phyloP scores from a whole-genome alignment of 2,113 vertebrate species.

The Plecotus auritus region DNA sequence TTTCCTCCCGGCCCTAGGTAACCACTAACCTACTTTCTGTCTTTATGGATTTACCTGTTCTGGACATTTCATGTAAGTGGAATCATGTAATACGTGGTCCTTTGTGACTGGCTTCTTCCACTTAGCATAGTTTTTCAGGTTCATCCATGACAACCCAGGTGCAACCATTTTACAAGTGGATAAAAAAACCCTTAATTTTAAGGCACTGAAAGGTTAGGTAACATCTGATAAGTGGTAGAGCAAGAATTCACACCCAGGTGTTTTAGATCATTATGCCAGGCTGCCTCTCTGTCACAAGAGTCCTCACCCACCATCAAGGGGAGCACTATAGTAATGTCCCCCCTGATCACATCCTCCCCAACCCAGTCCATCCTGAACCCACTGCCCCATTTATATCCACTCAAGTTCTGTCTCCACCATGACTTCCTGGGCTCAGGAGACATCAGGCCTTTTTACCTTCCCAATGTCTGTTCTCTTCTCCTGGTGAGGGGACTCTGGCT shows the following conservation, averaged over 20 bases:
- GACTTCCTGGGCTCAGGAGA: not conserved
- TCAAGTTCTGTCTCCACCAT: not conserved
- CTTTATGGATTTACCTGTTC: not conserved
- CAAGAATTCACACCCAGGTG: not conserved
- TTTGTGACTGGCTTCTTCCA: not conserved
- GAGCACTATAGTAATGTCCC: accelerated
- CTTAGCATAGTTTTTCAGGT: not conserved
- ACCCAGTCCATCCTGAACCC: not conserved
- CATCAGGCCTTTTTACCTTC: not conserved
- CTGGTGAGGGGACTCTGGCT: not conserved
- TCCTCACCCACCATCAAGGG: not conserved
- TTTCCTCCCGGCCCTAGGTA: not conserved
- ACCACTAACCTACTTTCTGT: not conserved
- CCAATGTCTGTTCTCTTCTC: not conserved
- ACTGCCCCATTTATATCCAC: not conserved
- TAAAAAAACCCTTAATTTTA: not conserved
- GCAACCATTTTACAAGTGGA: not conserved
- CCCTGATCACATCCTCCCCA: not conserved
- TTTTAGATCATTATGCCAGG: not conserved
- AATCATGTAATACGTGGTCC: not conserved
- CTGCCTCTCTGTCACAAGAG: not conserved
- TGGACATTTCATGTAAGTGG: not conserved
- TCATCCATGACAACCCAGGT: not conserved
- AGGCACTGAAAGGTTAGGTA: not conserved
- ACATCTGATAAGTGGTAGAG: not conserved